phyloP scores from a whole-genome alignment of 2,797 vertebrate genomes.

The Rhincodon typus region DNA sequence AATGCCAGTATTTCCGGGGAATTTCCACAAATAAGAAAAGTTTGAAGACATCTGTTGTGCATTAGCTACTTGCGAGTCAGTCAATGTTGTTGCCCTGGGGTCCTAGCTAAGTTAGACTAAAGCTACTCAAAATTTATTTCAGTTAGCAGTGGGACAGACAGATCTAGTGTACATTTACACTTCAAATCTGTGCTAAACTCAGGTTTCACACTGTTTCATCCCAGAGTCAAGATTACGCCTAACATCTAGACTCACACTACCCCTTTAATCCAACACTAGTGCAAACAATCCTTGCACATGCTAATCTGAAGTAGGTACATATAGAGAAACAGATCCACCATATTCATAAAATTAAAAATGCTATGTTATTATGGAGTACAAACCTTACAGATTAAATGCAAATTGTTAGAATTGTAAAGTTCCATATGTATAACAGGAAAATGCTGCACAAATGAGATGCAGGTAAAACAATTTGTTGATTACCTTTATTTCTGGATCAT shows the following conservation, averaged over 20 bases:
- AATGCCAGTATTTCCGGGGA: neutral
- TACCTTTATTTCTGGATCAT: conserved; percentile 92
- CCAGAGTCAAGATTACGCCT: neutral
- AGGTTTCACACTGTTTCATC: neutral
- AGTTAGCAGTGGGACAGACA: neutral
- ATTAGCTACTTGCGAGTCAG: neutral
- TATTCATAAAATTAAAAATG: neutral
- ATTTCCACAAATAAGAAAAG: neutral
- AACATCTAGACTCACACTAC: neutral
- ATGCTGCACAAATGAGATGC: neutral
- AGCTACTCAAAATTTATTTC: neutral
- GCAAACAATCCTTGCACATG: neutral
- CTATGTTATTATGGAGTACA: neutral
- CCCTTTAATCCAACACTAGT: neutral
- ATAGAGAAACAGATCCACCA: neutral
- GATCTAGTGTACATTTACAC: neutral
- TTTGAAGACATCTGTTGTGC: neutral
- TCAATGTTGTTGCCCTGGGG: neutral
- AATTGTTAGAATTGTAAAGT: neutral
- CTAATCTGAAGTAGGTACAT: neutral
- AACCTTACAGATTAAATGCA: neutral
- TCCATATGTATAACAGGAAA: neutral
- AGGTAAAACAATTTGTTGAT: neutral
- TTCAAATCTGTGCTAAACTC: neutral
- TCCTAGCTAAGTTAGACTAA: neutral